Conservation (phyloP, 2,113 vertebrate species). For the Shinisaurus crocodilurus region DNA sequence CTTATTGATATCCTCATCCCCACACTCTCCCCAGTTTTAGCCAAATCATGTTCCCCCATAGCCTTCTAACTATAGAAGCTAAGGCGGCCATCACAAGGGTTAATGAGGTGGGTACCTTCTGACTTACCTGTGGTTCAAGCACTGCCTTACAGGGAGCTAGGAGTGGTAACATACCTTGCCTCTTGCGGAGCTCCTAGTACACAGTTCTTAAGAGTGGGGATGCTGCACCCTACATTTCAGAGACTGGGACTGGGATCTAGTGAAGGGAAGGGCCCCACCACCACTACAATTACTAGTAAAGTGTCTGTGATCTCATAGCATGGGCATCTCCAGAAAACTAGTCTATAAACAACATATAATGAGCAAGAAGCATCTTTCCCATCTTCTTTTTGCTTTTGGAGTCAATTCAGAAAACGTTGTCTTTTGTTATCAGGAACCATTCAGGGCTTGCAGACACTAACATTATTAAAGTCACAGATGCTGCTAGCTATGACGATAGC, state of each 20-base stretch:
- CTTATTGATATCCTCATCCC: not conserved
- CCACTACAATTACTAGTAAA: no score
- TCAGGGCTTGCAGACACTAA: constrained; percentile 10
- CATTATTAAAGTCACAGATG: constrained; percentile 23
- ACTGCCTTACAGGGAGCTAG: not conserved
- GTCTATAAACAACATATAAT: not conserved
- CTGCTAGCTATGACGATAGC: constrained; percentile 5
- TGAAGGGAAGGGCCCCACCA: not conserved
- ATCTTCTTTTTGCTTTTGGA: not conserved
- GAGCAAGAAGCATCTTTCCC: not conserved
- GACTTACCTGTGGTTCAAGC: not conserved
- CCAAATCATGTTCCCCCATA: not conserved
- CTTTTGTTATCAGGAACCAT: constrained; percentile 16
- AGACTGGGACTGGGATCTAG: not conserved
- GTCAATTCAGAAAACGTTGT: not conserved
- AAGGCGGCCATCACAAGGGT: not conserved
- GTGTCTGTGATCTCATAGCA: not conserved
- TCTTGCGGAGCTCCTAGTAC: not conserved
- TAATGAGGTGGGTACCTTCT: not conserved
- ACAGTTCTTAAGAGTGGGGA: not conserved
- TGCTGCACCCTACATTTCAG: not conserved
- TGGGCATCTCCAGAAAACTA: not conserved
- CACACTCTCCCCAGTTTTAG: not conserved
- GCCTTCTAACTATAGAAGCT: no score
- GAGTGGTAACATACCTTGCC: no score